phyloP scores from a whole-genome alignment of 2,113 vertebrate species.

The Delphinapterus leucas region DNA sequence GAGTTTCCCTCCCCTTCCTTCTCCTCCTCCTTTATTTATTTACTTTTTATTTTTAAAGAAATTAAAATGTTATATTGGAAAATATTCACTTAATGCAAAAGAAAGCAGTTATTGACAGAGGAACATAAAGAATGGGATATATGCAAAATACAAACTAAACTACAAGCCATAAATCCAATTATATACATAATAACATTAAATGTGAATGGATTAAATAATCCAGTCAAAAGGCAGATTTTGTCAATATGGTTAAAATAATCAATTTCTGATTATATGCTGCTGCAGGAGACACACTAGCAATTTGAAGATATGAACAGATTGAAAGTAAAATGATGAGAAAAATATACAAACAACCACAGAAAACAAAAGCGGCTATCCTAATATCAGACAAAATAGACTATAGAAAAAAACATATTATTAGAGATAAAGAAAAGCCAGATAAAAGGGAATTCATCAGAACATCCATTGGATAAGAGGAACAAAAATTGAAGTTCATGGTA shows the following conservation, averaged over 20 bases:
- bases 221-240: neutral
- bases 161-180: neutral
- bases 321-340: neutral
- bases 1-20: neutral
- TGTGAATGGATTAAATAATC: neutral
- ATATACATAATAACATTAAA: neutral
- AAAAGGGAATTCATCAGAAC: neutral
- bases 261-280: neutral
- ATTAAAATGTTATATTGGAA: neutral
- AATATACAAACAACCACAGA: neutral
- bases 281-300: neutral
- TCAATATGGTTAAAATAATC: neutral
- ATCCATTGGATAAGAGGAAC: neutral
- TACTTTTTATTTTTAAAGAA: neutral
- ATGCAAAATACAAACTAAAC: neutral
- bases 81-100: neutral
- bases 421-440: neutral
- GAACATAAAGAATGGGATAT: neutral
- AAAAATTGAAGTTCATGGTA: neutral
- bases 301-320: neutral
- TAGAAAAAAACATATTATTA: neutral
- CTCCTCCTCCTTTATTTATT: neutral
- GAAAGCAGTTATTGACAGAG: neutral
- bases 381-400: neutral
- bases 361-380: neutral